A percentile compares a stretch with the other conserved stretches of the same genome.
phyloP scores from a whole-genome alignment of 2,797 vertebrate genomes.

The Myotis pilosus region DNA sequence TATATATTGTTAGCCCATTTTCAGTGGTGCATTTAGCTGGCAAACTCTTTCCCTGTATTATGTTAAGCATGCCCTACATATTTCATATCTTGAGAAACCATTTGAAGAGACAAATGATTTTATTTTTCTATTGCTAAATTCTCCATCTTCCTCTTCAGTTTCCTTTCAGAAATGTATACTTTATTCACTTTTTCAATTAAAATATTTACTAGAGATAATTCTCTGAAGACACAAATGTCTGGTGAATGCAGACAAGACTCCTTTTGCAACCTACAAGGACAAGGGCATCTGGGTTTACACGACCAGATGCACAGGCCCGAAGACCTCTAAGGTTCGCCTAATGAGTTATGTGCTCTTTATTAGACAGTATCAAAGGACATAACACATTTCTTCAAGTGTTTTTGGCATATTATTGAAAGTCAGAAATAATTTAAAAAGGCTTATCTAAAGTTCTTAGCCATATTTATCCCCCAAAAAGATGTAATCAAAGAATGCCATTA shows the following conservation, averaged over 20 bases:
- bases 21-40: not conserved
- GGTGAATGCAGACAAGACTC: not conserved
- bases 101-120: conserved; percentile 37
- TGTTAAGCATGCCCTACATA: conserved; percentile 2
- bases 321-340: not conserved
- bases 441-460: conserved; percentile 35
- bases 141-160: not conserved
- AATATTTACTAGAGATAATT: conserved; percentile 32
- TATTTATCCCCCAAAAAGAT: not conserved
- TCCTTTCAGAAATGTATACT: conserved; percentile 26
- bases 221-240: not conserved
- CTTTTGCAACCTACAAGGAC: not conserved
- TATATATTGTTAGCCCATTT: not conserved
- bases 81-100: not conserved
- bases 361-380: not conserved
- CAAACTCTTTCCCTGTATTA: conserved; percentile 37
- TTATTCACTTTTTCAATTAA: conserved; percentile 11
- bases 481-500: not conserved
- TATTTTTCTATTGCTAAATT: not conserved
- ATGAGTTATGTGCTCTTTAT: not conserved
- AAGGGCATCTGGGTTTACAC: not conserved
- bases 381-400: not conserved
- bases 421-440: conserved; percentile 10
- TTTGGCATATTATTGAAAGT: conserved; percentile 38
- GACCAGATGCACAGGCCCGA: not conserved